phyloP scores from a whole-genome alignment of 2,797 vertebrate species.

The Phoeniculus purpureus region DNA sequence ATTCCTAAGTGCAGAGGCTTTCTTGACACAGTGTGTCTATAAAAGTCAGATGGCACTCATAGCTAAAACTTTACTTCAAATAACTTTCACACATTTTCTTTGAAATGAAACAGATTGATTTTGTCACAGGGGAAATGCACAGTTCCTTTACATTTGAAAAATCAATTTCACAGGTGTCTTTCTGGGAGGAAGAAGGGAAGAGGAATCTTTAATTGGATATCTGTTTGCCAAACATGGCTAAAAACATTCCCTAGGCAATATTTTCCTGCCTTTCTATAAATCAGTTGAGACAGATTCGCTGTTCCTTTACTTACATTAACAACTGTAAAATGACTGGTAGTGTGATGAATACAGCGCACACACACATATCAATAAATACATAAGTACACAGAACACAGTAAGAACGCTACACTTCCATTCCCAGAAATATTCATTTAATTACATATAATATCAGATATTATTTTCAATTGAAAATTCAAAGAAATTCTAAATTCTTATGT shows the following conservation, averaged over 20 bases:
- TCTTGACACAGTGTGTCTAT: not conserved
- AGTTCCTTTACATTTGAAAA: not conserved
- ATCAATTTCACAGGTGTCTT: not conserved
- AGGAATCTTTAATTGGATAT: not conserved
- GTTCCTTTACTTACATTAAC: not conserved
- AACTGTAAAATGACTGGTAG: not conserved
- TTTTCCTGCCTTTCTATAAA: not conserved
- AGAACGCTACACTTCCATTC: not conserved
- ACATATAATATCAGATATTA: not conserved
- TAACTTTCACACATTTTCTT: not conserved
- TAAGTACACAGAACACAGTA: not conserved
- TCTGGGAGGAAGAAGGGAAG: not conserved
- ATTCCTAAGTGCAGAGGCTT: not conserved
- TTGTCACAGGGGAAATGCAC: not conserved
- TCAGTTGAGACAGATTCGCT: not conserved
- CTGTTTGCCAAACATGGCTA: not conserved
- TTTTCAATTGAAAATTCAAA: not conserved
- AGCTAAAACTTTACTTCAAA: not conserved
- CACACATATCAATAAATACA: not conserved
- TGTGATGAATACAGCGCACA: not conserved
- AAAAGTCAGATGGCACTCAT: not conserved
- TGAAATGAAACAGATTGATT: not conserved
- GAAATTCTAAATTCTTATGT: not conserved
- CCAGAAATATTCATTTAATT: not conserved
- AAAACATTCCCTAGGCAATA: not conserved